Evolutionary conservation across 1,140 invertebrate species (phyloP).

Genomic region (Cydia strobilella): DNA sequence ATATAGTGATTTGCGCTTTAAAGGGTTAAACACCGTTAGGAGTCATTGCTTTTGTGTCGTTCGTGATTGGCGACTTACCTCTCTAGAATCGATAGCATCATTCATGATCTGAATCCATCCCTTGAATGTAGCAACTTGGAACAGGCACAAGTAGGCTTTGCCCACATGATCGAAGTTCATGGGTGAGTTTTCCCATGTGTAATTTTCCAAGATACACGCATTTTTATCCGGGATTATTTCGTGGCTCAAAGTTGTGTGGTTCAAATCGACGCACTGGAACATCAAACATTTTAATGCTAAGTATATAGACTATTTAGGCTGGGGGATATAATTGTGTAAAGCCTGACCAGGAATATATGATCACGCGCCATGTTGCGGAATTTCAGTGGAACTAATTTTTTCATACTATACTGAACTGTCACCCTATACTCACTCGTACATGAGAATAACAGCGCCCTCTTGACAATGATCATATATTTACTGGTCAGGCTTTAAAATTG

Average conservation of each 20-base stretch:
- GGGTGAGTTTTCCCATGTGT: slow-evolving; percentile 96
- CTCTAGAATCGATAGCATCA: slow-evolving; percentile 97
- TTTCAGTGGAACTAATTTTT: too few relatives aligned
- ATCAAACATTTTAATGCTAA: slow-evolving; percentile 11
- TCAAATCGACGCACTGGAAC: slow-evolving; percentile 91
- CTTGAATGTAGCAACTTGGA: slow-evolving; percentile 99
- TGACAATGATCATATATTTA: too few relatives aligned
- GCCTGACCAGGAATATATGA: too few relatives aligned
- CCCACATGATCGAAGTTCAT: slow-evolving; percentile 99
- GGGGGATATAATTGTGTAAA: not conserved
- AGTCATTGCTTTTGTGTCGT: too few relatives aligned
- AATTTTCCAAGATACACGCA: slow-evolving; percentile 92
- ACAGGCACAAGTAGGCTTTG: slow-evolving; percentile 97
- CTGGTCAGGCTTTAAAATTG: too few relatives aligned
- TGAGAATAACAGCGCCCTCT: too few relatives aligned
- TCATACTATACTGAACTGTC: too few relatives aligned
- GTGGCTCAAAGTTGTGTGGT: slow-evolving; percentile 89
- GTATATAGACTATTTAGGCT: slow-evolving; percentile 11
- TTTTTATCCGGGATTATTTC: slow-evolving; percentile 93
- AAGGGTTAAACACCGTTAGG: not conserved
- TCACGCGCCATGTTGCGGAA: too few relatives aligned
- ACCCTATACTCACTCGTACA: too few relatives aligned
- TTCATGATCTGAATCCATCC: slow-evolving; percentile 98
- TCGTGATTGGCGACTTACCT: slow-evolving; percentile 80
- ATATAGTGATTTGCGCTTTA: too few relatives aligned